Base-by-base conservation (phyloP, 2,888 invertebrate species). In the Apotomis capreana region DNA sequence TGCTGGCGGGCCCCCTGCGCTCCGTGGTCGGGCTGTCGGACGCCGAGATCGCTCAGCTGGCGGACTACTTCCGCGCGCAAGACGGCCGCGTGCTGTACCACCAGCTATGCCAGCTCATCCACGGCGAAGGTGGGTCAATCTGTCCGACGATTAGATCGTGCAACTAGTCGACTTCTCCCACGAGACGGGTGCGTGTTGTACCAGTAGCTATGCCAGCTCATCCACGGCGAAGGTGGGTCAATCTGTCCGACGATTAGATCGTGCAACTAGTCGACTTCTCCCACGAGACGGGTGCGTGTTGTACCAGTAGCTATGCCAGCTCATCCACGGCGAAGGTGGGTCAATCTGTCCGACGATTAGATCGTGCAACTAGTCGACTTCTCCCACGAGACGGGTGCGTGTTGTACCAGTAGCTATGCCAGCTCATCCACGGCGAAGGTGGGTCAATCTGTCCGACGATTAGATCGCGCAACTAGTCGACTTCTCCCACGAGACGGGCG, bases 41-140 rank as follows among this genome's bases (percentile, higher is more conserved):
- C 79, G 94, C 94, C 68, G 97, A 97, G 93, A 95, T 97, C 77
- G 88, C 94, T 5, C 96, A 96, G 84, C 87, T 97, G 10, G 95
- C 96, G 0, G 96, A 96, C 87, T 97, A 96, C 91, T 97, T 97
- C 90, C 94, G 96, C 58, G 94, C 96, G n/a, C 95, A 95, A 76
- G 97, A 97, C 90, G 97, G 97, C 72, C 94, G 96, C 77, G 94
- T 97, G 68, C 94, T 95, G 70, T 97, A 97, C 87, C 94, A 95
- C 3, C 96, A 96, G 89, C 94, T 97, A 75, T 96, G 96, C 81
- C 94, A 95, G 84, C 94, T 96, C 76, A 95, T 97, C 74, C 95
- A 96, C 75, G 94, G 95, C 40, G 95, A 95, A 87, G 95, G 96
- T 96, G 84, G 80, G 69, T 63, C 58, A 26, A 9, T 26, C 49